phyloP scores from a whole-genome alignment of 1,140 invertebrate species.

The Ditylenchus dipsaci region DNA sequence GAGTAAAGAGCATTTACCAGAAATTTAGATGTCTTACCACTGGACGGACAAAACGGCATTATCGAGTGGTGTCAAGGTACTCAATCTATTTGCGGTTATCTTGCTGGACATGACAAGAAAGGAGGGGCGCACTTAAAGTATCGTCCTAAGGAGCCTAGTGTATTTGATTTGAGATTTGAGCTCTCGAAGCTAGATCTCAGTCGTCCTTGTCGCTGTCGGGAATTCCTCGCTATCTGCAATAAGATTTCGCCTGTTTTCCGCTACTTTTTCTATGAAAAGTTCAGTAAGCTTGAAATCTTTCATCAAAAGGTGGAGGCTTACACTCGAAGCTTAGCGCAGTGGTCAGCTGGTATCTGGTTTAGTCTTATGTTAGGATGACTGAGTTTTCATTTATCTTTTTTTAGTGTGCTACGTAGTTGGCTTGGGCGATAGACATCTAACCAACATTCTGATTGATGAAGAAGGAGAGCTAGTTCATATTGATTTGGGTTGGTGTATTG shows the following conservation, averaged over 20 bases:
- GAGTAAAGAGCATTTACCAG: no score
- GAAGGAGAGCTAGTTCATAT: slow-evolving; percentile 90
- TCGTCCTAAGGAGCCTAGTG: slow-evolving; percentile 11
- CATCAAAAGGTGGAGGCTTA: slow-evolving; percentile 77
- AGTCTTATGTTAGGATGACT: slow-evolving; percentile 55
- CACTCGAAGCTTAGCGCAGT: slow-evolving; percentile 66
- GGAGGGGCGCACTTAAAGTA: slow-evolving; percentile 15
- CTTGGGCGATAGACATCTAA: slow-evolving; percentile 90
- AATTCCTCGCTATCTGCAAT: neutral
- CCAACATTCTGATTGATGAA: slow-evolving; percentile 91
- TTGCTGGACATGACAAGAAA: slow-evolving; percentile 12
- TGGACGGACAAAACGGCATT: slow-evolving; percentile 69
- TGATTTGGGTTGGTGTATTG: slow-evolving; percentile 67
- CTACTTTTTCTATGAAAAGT: slow-evolving; percentile 83
- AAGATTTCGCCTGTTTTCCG: slow-evolving; percentile 72
- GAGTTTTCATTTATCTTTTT: slow-evolving; percentile 78
- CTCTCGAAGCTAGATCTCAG: neutral
- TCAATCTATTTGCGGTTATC: slow-evolving; percentile 66
- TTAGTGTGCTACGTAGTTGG: slow-evolving; percentile 89
- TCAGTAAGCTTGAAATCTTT: slow-evolving; percentile 75
- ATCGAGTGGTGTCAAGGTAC: slow-evolving; percentile 89
- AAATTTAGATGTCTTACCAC: slow-evolving; percentile 49
- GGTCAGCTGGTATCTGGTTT: slow-evolving; percentile 59
- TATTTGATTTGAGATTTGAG: neutral
- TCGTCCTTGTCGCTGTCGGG: neutral